Conservation (phyloP, 2,113 vertebrate species). For the Toxotes jaculatrix region DNA sequence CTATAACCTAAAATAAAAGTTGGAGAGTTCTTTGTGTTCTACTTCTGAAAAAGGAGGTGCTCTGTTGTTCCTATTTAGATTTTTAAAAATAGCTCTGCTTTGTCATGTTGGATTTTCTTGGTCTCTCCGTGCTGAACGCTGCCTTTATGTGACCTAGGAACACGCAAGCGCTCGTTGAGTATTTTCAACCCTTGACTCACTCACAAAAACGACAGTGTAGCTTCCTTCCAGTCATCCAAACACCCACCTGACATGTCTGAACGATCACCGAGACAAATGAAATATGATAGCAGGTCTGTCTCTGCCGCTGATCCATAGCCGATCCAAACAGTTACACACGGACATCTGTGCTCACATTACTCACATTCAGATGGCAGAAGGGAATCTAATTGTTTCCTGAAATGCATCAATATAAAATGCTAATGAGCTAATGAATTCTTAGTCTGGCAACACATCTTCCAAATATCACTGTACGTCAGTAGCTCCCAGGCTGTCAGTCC, state of each 20-base stretch:
- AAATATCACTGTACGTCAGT: not conserved
- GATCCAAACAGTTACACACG: not conserved
- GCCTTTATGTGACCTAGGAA: slow-evolving; percentile 16
- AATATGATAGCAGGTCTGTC: slow-evolving; percentile 34
- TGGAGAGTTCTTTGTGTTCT: slow-evolving; percentile 34
- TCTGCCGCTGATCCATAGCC: slow-evolving; percentile 16
- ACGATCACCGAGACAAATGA: slow-evolving; percentile 30
- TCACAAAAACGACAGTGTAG: slow-evolving; percentile 25
- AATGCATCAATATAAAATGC: slow-evolving; percentile 29
- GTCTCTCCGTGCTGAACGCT: slow-evolving; percentile 1
- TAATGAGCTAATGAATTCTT: slow-evolving; percentile 12
- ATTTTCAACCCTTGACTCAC: slow-evolving; percentile 47
- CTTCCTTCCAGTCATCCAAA: slow-evolving; percentile 32
- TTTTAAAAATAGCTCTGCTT: slow-evolving; percentile 66
- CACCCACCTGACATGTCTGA: slow-evolving; percentile 50
- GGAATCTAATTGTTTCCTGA: slow-evolving; percentile 36
- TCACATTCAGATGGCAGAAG: slow-evolving; percentile 6
- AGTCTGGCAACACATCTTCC: slow-evolving; percentile 9
- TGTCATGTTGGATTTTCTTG: slow-evolving; percentile 55
- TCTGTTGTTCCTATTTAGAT: not conserved
- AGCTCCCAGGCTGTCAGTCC: not conserved
- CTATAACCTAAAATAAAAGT: slow-evolving; percentile 37
- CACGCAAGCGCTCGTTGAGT: not conserved
- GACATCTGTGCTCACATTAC: slow-evolving; percentile 28
- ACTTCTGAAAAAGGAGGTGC: slow-evolving; percentile 13